Evolutionary conservation across 2,797 vertebrate genomes (phyloP).

Genomic region (Spatula versicolor): DNA sequence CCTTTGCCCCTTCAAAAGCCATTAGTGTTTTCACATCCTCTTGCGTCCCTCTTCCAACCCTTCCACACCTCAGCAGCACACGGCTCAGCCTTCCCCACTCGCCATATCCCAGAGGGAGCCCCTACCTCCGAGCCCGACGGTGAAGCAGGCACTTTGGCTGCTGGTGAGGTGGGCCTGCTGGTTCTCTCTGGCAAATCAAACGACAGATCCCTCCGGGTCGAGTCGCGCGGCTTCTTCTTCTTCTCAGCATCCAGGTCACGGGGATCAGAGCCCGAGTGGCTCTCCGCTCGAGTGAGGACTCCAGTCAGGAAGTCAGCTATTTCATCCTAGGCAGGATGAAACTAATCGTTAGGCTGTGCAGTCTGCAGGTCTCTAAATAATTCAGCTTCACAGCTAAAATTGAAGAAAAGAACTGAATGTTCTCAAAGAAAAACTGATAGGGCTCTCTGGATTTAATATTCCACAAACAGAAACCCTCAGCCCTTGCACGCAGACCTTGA

Average conservation of each 20-base stretch:
- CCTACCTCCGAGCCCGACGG: conserved; percentile 94
- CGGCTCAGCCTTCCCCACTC: neutral
- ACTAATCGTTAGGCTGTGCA: accelerated
- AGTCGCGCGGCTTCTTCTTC: conserved; percentile 84
- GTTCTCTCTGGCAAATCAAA: conserved; percentile 88
- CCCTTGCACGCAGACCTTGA: accelerated
- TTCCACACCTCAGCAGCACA: accelerated
- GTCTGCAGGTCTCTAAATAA: neutral
- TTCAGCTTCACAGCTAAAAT: accelerated
- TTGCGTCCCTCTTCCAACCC: neutral
- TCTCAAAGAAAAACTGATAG: accelerated
- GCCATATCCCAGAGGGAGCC: accelerated
- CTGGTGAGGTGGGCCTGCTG: conserved; percentile 88
- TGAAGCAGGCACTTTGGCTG: conserved; percentile 88
- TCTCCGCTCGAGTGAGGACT: conserved; percentile 89
- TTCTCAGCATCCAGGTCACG: conserved; percentile 94
- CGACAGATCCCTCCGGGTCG: conserved; percentile 86
- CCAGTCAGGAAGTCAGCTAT: conserved; percentile 94
- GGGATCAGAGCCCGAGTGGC: conserved; percentile 86
- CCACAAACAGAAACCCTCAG: neutral
- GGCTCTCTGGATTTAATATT: neutral
- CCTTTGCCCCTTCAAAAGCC: accelerated
- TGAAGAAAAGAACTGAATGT: accelerated
- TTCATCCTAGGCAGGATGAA: conserved; percentile 84
- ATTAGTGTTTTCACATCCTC: neutral